A percentile compares a stretch with the other conserved stretches of the same genome.
Conservation (phyloP, 2,113 vertebrate genomes). For the Verasper variegatus region DNA sequence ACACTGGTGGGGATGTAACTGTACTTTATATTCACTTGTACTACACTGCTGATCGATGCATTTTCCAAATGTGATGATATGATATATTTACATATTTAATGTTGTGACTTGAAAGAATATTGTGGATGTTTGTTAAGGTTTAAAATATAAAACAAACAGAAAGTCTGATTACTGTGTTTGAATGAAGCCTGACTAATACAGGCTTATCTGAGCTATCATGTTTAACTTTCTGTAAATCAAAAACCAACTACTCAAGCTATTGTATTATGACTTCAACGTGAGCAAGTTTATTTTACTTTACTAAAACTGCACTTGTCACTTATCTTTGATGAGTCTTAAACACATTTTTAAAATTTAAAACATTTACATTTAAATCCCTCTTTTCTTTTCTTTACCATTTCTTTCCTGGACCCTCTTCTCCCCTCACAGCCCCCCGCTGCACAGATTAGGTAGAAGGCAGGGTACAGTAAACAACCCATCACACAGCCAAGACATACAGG, state of each 20-base stretch:
- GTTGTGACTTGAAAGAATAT: neutral
- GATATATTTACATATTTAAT: neutral
- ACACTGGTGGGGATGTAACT: too few species aligned
- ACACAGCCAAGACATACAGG: neutral
- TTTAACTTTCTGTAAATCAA: neutral
- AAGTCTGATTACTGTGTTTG: slow-evolving; percentile 18
- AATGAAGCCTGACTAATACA: neutral
- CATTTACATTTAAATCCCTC: neutral
- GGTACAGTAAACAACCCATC: neutral
- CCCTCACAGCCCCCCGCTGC: neutral
- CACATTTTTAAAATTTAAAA: too few species aligned
- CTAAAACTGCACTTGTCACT: neutral
- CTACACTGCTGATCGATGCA: neutral
- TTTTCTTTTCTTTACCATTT: neutral
- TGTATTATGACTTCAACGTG: neutral
- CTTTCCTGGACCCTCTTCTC: neutral
- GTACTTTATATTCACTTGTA: too few species aligned
- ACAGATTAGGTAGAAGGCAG: neutral
- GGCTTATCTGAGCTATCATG: neutral
- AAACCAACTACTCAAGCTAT: neutral
- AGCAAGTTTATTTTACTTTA: neutral
- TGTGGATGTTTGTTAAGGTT: slow-evolving; percentile 8
- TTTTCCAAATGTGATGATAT: neutral
- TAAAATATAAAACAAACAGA: slow-evolving; percentile 13
- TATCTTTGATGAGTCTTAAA: neutral